These are phyloP conservation scores for Caenorhabditis sulstoni DNA, from an alignment of 2,888 invertebrate species.

Conservation along the genomic window DNA sequence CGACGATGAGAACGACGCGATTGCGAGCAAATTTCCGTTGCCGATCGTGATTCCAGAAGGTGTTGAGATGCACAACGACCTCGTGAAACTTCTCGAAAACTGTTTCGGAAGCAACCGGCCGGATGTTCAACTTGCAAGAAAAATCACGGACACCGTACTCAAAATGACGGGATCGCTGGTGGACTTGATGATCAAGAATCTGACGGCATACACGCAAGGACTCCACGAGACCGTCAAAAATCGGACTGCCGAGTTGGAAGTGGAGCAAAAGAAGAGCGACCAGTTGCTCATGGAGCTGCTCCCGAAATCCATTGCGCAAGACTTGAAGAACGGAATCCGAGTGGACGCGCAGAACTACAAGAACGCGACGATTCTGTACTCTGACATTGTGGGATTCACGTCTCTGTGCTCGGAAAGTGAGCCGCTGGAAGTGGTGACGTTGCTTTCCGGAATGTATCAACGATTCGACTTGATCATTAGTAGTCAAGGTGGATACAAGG, in stretches of 20 bases:
- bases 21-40: slow-evolving; percentile 68
- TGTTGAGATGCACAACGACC: slow-evolving; percentile 56
- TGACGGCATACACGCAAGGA: slow-evolving; percentile 75
- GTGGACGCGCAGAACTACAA: slow-evolving; percentile 72
- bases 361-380: slow-evolving; percentile 76
- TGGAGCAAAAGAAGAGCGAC: slow-evolving; percentile 72
- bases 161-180: slow-evolving; percentile 79
- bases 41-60: slow-evolving; percentile 21
- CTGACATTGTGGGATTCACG: slow-evolving; percentile 80
- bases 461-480: slow-evolving; percentile 77
- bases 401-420: slow-evolving; percentile 76
- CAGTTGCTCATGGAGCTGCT: slow-evolving; percentile 74
- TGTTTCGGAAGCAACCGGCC: slow-evolving; percentile 64
- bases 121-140: slow-evolving; percentile 72
- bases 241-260: slow-evolving; percentile 73
- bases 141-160: slow-evolving; percentile 78
- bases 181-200: slow-evolving; percentile 77
- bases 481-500: slow-evolving; percentile 77
- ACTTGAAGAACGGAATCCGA: slow-evolving; percentile 69
- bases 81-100: slow-evolving; percentile 47
- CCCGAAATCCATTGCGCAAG: slow-evolving; percentile 74
- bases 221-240: slow-evolving; percentile 71
- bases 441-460: slow-evolving; percentile 77
- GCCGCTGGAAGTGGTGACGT: slow-evolving; percentile 78
- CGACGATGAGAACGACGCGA: slow-evolving; percentile 69